Evolutionary conservation across 2,797 vertebrate genomes (phyloP), one percentile per base, ranked within the genome.

Genomic region (Graptemys geographica): DNA sequence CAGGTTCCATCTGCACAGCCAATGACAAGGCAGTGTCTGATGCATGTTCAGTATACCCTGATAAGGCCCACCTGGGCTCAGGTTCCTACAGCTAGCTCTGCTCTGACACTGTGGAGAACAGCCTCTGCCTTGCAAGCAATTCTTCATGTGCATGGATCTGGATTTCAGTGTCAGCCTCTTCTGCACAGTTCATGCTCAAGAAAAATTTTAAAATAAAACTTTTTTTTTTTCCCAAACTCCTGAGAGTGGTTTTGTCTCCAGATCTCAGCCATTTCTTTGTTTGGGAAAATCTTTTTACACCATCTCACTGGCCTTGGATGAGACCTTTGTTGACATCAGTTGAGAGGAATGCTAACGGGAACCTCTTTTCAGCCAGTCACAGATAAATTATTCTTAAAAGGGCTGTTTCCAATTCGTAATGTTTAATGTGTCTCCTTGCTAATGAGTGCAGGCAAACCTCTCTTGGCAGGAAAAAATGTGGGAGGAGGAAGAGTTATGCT

Each of bases 261-360:
- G 62, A 33, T 65, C 76, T 92, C 25, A 13, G 81, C 78, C 47
- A 0, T 72, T 59, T 93, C 93, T 95, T 97, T 95, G 47, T 93
- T 95, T 74, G 87, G 56, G 72, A 86, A 95, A 86, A 59, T 95
- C 72, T 92, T 94, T 56, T 79, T 84, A 33, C 93, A 47, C 69
- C 79, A 82, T 37, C 3, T 7, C 80, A 85, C 82, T 90, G 84
- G 92, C 82, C 59, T 12, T 78, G 62, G 94, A 89, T 87, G 92
- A 89, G 90, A 88, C 44, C 33, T 1, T 1, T 6, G 23, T 33
- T 87, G 79, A 74, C 51, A 92, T 97, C 86, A 87, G 95, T 15
- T 0, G 83, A 81, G 51, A 90, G 88, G 86, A 85, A 90, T n/a
- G 21, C 72, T 80, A 37, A 72, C 79, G 33, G 56, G 47, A 27